Percentiles rank a stretch among this genome's conserved stretches.
These are phyloP conservation scores for Oryctes rhinoceros DNA, from an alignment of 1,140 invertebrate species.

Conservation along the genomic window DNA sequence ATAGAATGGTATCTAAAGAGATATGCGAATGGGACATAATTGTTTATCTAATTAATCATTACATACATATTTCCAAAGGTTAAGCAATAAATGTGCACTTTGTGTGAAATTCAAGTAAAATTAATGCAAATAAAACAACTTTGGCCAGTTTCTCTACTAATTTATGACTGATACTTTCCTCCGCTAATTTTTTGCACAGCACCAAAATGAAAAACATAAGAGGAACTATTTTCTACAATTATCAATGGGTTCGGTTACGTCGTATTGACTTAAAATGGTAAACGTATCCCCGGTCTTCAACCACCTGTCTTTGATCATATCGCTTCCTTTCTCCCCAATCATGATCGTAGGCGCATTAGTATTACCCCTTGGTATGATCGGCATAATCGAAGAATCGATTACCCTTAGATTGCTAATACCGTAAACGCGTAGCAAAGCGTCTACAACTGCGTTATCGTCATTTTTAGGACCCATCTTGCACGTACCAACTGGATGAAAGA, in stretches of 20 bases:
- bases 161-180: neutral
- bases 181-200: slow-evolving; percentile 8
- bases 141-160: neutral
- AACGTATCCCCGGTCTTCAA: slow-evolving; percentile 44
- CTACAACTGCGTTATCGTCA: slow-evolving; percentile 59
- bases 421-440: slow-evolving; percentile 57
- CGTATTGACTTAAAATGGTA: slow-evolving; percentile 26
- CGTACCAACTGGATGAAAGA: slow-evolving; percentile 67
- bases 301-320: slow-evolving; percentile 67
- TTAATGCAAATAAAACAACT: neutral
- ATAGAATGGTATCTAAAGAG: no score
- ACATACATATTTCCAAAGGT: no score
- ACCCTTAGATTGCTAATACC: slow-evolving; percentile 59
- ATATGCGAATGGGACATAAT: no score
- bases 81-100: no score
- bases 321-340: slow-evolving; percentile 75
- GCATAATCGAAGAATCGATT: slow-evolving; percentile 62
- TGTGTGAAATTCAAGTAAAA: no score
- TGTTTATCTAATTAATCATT: no score
- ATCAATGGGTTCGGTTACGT: slow-evolving; percentile 29
- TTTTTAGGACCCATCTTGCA: slow-evolving; percentile 68
- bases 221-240: slow-evolving; percentile 30
- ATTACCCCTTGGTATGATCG: slow-evolving; percentile 68
- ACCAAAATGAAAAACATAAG: neutral
- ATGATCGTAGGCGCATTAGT: slow-evolving; percentile 74